phyloP scores from a whole-genome alignment of 2,888 invertebrate genomes.

The Reticulitermes lucifugus region DNA sequence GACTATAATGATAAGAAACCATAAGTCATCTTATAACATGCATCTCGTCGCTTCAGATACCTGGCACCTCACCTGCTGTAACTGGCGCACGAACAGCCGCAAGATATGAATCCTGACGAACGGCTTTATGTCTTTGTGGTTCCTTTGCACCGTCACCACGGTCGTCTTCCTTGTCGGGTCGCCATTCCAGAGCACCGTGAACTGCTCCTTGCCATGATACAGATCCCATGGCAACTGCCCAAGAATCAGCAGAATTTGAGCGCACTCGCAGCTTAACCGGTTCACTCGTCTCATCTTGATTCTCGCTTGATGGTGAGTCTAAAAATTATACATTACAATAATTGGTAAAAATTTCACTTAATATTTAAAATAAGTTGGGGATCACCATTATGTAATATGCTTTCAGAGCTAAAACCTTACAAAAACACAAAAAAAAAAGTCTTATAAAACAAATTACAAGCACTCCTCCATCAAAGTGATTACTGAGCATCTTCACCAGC shows the following conservation, averaged over 20 bases:
- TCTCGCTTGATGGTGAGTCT: constrained; percentile 38
- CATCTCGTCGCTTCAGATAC: background rate
- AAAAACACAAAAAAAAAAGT: too few relatives aligned
- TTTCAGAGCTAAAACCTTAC: too few relatives aligned
- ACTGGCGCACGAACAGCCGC: constrained; percentile 63
- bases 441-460: too few relatives aligned
- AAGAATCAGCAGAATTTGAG: constrained; percentile 70
- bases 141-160: constrained; percentile 52
- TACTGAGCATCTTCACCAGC: too few relatives aligned
- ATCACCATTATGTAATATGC: too few relatives aligned
- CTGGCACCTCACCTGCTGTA: constrained; percentile 54
- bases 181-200: constrained; percentile 24
- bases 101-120: constrained; percentile 65
- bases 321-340: background rate
- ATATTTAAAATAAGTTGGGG: too few relatives aligned
- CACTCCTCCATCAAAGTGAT: too few relatives aligned
- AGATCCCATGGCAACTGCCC: constrained; percentile 60
- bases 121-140: constrained; percentile 61
- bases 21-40: background rate
- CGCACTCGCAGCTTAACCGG: constrained; percentile 65
- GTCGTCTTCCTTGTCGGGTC: constrained; percentile 8
- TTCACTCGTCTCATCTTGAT: constrained; percentile 60
- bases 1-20: too few relatives aligned
- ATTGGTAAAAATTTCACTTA: background rate
- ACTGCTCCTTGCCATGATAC: constrained; percentile 40